Conservation (phyloP, 2,113 vertebrate species). For the Spermophilus dauricus region DNA sequence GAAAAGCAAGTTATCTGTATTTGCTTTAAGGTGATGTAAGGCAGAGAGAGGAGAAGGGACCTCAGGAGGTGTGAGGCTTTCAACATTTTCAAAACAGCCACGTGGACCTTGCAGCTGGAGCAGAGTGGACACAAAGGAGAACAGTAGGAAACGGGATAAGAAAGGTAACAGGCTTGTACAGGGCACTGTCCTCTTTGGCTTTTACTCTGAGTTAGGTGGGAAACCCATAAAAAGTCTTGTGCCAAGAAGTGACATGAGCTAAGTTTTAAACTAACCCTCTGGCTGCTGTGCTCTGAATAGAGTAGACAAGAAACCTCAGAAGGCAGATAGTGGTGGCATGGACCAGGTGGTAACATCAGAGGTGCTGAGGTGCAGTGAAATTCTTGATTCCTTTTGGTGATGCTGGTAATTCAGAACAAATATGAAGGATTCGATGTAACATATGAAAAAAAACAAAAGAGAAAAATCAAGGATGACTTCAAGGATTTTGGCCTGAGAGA, state of each 20-base stretch:
- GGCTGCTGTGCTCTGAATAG: neutral
- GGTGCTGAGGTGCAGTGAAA: neutral
- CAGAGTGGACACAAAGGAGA: neutral
- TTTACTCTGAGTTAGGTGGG: neutral
- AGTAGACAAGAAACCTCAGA: neutral
- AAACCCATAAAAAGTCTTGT: neutral
- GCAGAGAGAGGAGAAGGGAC: neutral
- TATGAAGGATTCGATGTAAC: neutral
- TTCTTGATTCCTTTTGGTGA: neutral
- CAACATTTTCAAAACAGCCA: neutral
- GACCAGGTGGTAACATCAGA: neutral
- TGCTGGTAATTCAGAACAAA: neutral
- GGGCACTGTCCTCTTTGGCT: neutral
- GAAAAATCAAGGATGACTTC: neutral
- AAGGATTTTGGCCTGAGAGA: neutral
- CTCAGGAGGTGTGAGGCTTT: neutral
- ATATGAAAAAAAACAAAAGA: neutral
- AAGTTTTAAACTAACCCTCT: neutral
- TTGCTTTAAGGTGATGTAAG: neutral
- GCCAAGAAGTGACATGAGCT: neutral
- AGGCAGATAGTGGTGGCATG: neutral
- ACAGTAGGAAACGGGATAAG: neutral
- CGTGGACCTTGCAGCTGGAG: neutral
- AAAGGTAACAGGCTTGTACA: neutral
- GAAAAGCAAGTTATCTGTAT: neutral